Evolutionary conservation across 2,888 invertebrate species (phyloP), one percentile per base, ranked within the genome.

Genomic region (Congeria kusceri): DNA sequence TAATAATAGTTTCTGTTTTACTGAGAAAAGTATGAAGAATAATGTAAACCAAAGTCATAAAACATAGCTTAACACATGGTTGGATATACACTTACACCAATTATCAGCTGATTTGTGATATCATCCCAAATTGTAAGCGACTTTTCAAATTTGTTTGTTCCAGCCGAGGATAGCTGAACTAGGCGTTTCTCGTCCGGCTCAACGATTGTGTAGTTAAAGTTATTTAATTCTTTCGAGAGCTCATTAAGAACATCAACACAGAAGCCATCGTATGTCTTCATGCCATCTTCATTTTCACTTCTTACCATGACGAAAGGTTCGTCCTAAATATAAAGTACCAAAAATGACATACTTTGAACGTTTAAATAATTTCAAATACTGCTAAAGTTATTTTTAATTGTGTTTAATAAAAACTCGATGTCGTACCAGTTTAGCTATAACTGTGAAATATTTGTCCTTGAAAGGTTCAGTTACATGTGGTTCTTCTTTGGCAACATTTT

Each of bases 241-340:
- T 83, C 81, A 9, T 80, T 59, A 18, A 90, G 72, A 0, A 91
- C 85, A 66, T 91, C 90, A 0, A 87, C 80, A 77, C 87, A 88
- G 74, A 89, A 91, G 1, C 91, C 91, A n/a, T 76, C 80, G 63
- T 87, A 88, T 5, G 15, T 39, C 13, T 25, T 29, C 15, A 53
- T 46, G 15, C 84, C 82, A 46, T 66, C 57, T 4, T 58, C 44
- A 18, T 29, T 9, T 25, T 65, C 27, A 27, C 70, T 78, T 25
- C 59, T 57, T 29, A 80, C 77, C 84, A 90, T 89, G 18, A 90
- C 87, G 76, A 91, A 91, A 11, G 91, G 91, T 29, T 86, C 86
- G 53, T 82, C 81, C 86, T 89, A 70, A n/a, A 68, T 44, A 4
- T 63, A 25, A 46, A 9, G 39, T 1, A 39, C 15, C 39, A n/a